These are phyloP conservation scores for Cantharis nigra DNA, from an alignment of 2,888 invertebrate genomes.

Conservation along the genomic window DNA sequence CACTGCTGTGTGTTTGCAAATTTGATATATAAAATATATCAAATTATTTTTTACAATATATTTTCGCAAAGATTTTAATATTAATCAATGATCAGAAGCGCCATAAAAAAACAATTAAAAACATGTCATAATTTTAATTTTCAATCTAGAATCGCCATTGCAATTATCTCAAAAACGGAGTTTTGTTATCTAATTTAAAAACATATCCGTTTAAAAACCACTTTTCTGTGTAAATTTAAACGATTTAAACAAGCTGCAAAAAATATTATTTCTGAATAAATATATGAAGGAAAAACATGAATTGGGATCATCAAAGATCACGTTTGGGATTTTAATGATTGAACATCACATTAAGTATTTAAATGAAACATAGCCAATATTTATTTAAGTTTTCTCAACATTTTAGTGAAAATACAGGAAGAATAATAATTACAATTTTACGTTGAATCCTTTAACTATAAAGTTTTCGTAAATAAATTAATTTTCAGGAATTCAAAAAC, in stretches of 20 bases:
- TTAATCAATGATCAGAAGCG: neutral
- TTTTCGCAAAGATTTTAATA: neutral
- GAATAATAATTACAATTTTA: no score
- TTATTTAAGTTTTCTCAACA: neutral
- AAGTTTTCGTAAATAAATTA: no score
- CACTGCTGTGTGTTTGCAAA: neutral
- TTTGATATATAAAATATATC: neutral
- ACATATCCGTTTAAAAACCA: neutral
- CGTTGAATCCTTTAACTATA: no score
- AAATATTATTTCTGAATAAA: neutral
- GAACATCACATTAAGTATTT: neutral
- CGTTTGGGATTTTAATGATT: slow-evolving; percentile 1
- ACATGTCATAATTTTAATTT: neutral
- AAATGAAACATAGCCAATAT: neutral
- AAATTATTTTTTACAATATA: neutral
- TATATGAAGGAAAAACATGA: neutral
- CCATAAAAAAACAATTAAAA: neutral
- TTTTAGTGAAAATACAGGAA: neutral
- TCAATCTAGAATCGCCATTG: neutral
- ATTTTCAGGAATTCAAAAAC: no score
- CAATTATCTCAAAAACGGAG: neutral
- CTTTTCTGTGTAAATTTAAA: neutral
- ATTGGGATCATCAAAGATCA: neutral
- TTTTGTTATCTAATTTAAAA: neutral
- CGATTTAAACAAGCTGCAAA: neutral